phyloP scores from a whole-genome alignment of 2,113 vertebrate species.

The Cottus gobio region DNA sequence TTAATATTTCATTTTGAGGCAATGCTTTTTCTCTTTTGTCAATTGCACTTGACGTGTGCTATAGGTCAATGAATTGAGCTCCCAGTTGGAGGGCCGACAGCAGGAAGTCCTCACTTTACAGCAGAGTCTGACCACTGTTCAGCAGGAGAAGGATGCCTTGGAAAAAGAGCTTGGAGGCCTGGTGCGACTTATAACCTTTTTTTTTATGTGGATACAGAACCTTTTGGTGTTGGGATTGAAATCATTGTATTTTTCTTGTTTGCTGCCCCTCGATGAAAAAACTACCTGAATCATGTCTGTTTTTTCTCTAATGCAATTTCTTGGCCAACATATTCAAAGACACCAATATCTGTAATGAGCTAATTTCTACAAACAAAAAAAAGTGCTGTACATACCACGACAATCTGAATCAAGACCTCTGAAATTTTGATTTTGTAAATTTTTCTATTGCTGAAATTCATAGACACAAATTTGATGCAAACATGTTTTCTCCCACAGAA shows the following conservation, averaged over 20 bases:
- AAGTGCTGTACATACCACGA: not conserved
- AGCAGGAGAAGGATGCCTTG: slow-evolving; percentile 87
- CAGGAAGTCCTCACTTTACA: slow-evolving; percentile 86
- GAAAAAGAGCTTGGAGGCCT: slow-evolving; percentile 87
- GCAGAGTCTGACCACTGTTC: slow-evolving; percentile 84
- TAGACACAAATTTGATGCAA: not conserved
- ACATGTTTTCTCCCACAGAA: slow-evolving; percentile 82
- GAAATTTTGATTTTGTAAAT: not conserved
- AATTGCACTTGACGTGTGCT: slow-evolving; percentile 24
- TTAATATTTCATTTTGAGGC: not conserved
- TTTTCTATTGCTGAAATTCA: not conserved
- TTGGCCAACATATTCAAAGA: not conserved
- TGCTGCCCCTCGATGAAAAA: not conserved
- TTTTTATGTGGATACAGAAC: not conserved
- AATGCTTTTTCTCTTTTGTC: slow-evolving; percentile 39
- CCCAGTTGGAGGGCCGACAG: slow-evolving; percentile 86
- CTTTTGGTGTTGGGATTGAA: not conserved
- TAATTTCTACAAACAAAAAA: too few relatives aligned
- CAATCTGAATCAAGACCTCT: not conserved
- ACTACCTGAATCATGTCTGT: not conserved
- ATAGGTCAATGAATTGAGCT: slow-evolving; percentile 88
- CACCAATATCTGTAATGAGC: not conserved
- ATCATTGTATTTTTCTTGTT: slow-evolving; percentile 4
- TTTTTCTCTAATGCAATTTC: not conserved
- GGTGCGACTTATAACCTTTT: slow-evolving; percentile 83